phyloP scores from a whole-genome alignment of 2,797 vertebrate species.

The Myiotriccus ornatus region DNA sequence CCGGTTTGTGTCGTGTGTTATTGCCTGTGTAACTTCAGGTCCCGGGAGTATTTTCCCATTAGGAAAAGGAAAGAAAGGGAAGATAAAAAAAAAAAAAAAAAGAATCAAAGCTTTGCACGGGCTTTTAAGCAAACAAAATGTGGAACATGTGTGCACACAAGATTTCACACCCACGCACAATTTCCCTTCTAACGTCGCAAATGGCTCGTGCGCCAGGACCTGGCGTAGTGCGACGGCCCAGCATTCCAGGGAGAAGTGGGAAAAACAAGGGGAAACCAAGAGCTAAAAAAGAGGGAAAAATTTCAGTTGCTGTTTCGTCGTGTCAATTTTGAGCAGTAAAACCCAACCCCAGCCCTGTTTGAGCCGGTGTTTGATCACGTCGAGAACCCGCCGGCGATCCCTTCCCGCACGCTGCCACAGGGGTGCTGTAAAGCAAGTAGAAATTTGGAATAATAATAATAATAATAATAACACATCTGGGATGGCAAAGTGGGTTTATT shows the following conservation, averaged over 20 bases:
- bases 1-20: not conserved
- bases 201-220: slow-evolving; percentile 19
- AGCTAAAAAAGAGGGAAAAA: not conserved
- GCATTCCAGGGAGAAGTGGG: not conserved
- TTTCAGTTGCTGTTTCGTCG: not conserved
- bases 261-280: not conserved
- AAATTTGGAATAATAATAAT: not conserved
- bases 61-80: not conserved
- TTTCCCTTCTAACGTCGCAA: slow-evolving; percentile 38
- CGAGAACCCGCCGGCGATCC: not conserved
- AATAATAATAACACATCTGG: not conserved
- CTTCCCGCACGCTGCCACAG: not conserved
- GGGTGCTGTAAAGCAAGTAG: not conserved
- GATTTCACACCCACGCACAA: slow-evolving; percentile 54
- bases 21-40: not conserved
- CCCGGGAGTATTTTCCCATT: slow-evolving; percentile 35
- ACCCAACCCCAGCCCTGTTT: not conserved
- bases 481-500: not conserved
- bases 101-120: not conserved
- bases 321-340: not conserved
- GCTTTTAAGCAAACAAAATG: slow-evolving; percentile 68
- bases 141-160: slow-evolving; percentile 57
- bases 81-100: not conserved
- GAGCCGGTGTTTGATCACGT: not conserved
- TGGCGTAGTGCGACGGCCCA: not conserved